Evolutionary conservation across 2,113 vertebrate genomes (phyloP).

Genomic region (Gobio gobio): DNA sequence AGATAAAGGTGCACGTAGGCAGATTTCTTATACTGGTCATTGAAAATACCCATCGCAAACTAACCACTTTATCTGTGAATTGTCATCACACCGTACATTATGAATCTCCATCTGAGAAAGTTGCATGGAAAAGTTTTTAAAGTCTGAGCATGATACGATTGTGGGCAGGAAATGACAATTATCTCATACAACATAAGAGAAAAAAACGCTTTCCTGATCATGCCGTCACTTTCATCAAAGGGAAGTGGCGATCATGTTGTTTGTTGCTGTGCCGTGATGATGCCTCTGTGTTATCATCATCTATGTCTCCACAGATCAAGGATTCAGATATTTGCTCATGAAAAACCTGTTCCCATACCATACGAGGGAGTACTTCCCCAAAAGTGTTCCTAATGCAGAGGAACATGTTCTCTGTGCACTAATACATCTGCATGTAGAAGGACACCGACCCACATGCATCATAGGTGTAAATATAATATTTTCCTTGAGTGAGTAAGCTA

Average conservation of each 20-base stretch:
- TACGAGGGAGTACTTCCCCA: neutral
- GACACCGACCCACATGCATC: neutral
- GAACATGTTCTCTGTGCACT: neutral
- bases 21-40: neutral
- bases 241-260: neutral
- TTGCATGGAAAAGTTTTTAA: neutral
- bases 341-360: neutral
- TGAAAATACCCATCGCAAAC: neutral
- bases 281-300: neutral
- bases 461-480: too few relatives aligned
- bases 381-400: neutral
- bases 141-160: neutral
- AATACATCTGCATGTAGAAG: neutral
- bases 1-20: neutral
- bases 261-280: neutral
- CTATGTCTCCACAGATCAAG: neutral
- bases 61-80: neutral
- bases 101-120: neutral
- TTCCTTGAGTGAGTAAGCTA: neutral
- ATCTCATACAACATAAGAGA: neutral
- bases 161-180: slow-evolving; percentile 1
- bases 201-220: neutral
- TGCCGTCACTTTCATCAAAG: neutral
- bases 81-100: neutral
- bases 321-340: neutral